phyloP scores from a whole-genome alignment of 2,797 vertebrate genomes.

The Acanthurus tractus region DNA sequence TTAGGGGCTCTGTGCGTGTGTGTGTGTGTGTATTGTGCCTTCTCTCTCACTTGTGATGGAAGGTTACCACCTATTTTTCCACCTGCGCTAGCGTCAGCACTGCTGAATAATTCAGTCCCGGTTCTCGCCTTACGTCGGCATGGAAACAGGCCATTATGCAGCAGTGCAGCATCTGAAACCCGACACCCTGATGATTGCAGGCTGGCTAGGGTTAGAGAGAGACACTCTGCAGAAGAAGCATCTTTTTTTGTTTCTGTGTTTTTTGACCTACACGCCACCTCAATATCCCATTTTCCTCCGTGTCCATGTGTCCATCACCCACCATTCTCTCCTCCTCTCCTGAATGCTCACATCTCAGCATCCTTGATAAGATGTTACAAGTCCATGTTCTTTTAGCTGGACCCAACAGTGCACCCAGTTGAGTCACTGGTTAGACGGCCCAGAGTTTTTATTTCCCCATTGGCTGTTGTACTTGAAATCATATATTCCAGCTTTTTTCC shows the following conservation, averaged over 20 bases:
- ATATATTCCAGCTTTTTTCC: no score
- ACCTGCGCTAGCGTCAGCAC: conserved; percentile 55
- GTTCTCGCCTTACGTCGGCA: conserved; percentile 70
- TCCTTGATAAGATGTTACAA: no score
- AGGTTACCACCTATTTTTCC: conserved; percentile 61
- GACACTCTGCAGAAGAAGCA: neutral
- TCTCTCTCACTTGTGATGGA: conserved; percentile 35
- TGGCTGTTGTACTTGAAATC: no score
- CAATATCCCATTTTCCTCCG: neutral
- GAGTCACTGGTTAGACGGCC: no score
- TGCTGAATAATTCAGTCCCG: conserved; percentile 79
- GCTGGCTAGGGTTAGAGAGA: conserved; percentile 1
- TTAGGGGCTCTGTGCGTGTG: neutral
- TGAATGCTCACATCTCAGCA: neutral
- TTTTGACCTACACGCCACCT: conserved; percentile 6
- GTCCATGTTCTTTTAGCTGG: no score
- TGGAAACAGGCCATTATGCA: conserved; percentile 63
- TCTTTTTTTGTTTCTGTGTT: neutral
- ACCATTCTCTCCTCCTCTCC: neutral
- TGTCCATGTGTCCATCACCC: neutral
- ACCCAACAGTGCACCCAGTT: no score
- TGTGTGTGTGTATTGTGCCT: conserved; percentile 1
- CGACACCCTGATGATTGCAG: conserved; percentile 25
- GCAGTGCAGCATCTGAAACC: conserved; percentile 36
- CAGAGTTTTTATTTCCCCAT: no score